Evolutionary conservation across 2,888 invertebrate genomes (phyloP).

Genomic region (Watsonalla cultraria): DNA sequence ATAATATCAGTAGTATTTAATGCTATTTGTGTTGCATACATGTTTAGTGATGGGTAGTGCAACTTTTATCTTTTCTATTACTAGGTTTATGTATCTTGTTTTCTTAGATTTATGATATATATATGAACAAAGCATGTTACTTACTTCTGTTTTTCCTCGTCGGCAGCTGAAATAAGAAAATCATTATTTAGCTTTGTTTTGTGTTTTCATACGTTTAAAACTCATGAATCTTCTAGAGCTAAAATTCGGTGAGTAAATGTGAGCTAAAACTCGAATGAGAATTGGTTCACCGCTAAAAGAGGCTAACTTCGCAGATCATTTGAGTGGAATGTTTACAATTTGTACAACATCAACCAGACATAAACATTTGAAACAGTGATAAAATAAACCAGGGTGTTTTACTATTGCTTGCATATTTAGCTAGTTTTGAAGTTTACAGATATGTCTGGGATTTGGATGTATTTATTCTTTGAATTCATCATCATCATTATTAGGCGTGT

Average conservation of each 20-base stretch:
- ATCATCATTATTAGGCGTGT: neutral
- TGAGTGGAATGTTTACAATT: slow-evolving; percentile 33
- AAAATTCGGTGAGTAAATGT: neutral
- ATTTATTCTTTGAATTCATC: neutral
- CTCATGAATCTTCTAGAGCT: neutral
- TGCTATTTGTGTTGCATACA: too few relatives aligned
- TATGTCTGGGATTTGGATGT: neutral
- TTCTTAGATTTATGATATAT: neutral
- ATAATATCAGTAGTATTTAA: too few relatives aligned
- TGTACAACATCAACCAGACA: slow-evolving; percentile 45
- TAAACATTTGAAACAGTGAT: slow-evolving; percentile 44
- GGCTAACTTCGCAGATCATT: slow-evolving; percentile 18
- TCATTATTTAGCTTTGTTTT: slow-evolving; percentile 12
- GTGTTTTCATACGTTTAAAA: neutral
- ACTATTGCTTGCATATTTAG: slow-evolving; percentile 6
- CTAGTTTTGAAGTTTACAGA: slow-evolving; percentile 8
- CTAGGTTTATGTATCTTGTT: too few relatives aligned
- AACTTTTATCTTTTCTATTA: too few relatives aligned
- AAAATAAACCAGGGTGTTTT: slow-evolving; percentile 31
- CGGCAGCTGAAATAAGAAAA: slow-evolving; percentile 89
- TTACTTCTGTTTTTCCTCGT: slow-evolving; percentile 97
- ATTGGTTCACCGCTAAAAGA: slow-evolving; percentile 16
- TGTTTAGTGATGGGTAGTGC: too few relatives aligned
- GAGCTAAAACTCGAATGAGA: slow-evolving; percentile 5
- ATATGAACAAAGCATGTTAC: slow-evolving; percentile 48